These are phyloP conservation scores for Excalfactoria chinensis DNA, from an alignment of 2,113 vertebrate species.

Conservation along the genomic window DNA sequence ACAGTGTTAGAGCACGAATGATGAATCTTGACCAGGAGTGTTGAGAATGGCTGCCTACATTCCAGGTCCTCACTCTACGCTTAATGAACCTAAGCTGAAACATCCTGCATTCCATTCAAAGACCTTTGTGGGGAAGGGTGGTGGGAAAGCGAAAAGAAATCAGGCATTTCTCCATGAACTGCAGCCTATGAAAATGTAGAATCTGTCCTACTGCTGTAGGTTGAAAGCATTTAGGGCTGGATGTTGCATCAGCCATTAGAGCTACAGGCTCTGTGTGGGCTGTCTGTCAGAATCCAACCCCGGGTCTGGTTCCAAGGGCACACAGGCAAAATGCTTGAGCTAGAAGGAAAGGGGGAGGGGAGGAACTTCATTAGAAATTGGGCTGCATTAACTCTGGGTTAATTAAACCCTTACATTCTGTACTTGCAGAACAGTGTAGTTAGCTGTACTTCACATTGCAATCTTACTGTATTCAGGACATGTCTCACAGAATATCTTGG, in stretches of 20 bases:
- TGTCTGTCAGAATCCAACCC: not conserved
- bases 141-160: not conserved
- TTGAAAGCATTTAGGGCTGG: not conserved
- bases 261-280: not conserved
- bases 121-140: too few relatives aligned
- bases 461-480: constrained; percentile 9
- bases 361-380: not conserved
- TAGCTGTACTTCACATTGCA: constrained; percentile 39
- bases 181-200: not conserved
- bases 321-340: not conserved
- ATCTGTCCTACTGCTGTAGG: not conserved
- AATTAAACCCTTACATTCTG: constrained; percentile 24
- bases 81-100: not conserved
- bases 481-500: constrained; percentile 11
- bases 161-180: not conserved
- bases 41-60: not conserved
- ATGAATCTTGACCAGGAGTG: not conserved
- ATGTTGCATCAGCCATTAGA: not conserved
- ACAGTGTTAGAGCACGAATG: not conserved
- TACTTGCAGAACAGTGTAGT: constrained; percentile 34
- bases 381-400: not conserved
- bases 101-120: not conserved
- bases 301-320: not conserved
- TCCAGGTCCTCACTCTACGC: not conserved
- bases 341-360: not conserved